phyloP scores from a whole-genome alignment of 2,797 vertebrate species.

The Ateles fusciceps region DNA sequence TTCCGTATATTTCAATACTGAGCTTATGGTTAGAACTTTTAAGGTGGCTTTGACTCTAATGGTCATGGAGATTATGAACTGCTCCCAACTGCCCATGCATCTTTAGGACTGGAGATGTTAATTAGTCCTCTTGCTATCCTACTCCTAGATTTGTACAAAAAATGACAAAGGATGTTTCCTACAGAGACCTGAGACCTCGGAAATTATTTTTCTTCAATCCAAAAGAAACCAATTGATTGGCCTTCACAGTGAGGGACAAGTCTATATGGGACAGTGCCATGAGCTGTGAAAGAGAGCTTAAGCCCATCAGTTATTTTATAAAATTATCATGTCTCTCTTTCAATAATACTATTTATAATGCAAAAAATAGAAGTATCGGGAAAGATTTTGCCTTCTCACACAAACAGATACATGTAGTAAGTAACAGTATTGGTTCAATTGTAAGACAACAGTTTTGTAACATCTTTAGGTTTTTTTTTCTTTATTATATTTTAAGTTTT shows the following conservation, averaged over 20 bases:
- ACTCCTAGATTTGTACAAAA: not conserved
- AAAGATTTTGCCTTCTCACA: not conserved
- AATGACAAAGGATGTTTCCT: not conserved
- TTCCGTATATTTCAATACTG: not conserved
- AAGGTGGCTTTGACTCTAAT: constrained; percentile 4
- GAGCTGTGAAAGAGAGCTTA: not conserved
- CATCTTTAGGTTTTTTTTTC: not conserved
- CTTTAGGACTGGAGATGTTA: not conserved
- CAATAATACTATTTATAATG: not conserved
- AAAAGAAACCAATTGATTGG: not conserved
- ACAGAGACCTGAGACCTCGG: not conserved
- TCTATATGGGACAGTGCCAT: not conserved
- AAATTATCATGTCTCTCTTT: not conserved
- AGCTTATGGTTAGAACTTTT: not conserved
- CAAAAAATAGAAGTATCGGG: not conserved
- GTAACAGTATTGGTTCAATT: not conserved
- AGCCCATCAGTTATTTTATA: not conserved
- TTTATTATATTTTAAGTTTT: too few species aligned
- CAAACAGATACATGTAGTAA: not conserved
- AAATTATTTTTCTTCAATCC: not conserved
- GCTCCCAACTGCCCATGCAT: not conserved
- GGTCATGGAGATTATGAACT: not conserved
- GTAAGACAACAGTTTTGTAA: not conserved
- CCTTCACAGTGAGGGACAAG: not conserved
- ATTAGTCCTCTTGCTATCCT: not conserved